phyloP scores from a whole-genome alignment of 2,888 invertebrate species.

The Rhingia campestris region DNA sequence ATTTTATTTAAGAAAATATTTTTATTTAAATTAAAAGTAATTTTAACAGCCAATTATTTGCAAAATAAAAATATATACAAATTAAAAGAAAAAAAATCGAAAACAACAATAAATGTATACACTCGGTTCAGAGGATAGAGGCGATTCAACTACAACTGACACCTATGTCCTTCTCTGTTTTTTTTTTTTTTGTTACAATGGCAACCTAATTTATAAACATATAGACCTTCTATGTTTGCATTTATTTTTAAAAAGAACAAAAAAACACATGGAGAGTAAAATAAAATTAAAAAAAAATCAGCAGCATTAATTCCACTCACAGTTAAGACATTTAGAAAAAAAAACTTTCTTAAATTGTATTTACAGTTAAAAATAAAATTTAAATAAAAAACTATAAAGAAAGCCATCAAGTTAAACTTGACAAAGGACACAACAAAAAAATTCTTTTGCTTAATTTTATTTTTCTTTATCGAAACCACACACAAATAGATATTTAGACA shows the following conservation, averaged over 20 bases:
- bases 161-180: slow-evolving; percentile 63
- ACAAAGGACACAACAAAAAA: slow-evolving; percentile 60
- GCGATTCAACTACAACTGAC: slow-evolving; percentile 62
- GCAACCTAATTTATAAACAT: slow-evolving; percentile 42
- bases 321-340: slow-evolving; percentile 63
- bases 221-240: slow-evolving; percentile 28
- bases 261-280: slow-evolving; percentile 54
- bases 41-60: slow-evolving; percentile 43
- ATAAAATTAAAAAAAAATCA: slow-evolving; percentile 37
- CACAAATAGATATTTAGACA: slow-evolving; percentile 60
- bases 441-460: slow-evolving; percentile 33
- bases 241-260: slow-evolving; percentile 22
- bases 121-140: slow-evolving; percentile 70
- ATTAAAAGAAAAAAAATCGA: slow-evolving; percentile 20
- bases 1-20: background rate
- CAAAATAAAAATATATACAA: slow-evolving; percentile 29
- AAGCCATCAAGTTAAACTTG: slow-evolving; percentile 64
- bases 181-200: slow-evolving; percentile 47
- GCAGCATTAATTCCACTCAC: slow-evolving; percentile 66
- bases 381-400: slow-evolving; percentile 17
- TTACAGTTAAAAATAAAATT: slow-evolving; percentile 38
- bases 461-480: slow-evolving; percentile 49
- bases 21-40: background rate
- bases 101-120: slow-evolving; percentile 48
- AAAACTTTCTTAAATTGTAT: slow-evolving; percentile 24